phyloP scores from a whole-genome alignment of 2,888 invertebrate species.

The Lymantria monacha region DNA sequence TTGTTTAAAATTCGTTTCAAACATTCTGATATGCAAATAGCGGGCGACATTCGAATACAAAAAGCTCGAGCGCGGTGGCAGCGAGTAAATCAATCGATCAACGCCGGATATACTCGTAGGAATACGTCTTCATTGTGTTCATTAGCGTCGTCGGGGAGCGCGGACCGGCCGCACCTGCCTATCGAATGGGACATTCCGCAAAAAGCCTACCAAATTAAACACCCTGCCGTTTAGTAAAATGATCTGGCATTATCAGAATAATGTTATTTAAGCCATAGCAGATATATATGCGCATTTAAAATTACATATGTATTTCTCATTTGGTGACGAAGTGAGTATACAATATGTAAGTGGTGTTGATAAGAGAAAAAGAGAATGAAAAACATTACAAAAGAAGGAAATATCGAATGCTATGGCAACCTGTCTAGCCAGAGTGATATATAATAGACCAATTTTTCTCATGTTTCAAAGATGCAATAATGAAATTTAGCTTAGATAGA shows the following conservation, averaged over 20 bases:
- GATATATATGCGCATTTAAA: too few species aligned
- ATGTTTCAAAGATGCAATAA: too few species aligned
- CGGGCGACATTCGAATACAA: slow-evolving; percentile 79
- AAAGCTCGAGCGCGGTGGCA: slow-evolving; percentile 80
- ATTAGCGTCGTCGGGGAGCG: slow-evolving; percentile 68
- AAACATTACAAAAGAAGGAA: too few species aligned
- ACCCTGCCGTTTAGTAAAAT: slow-evolving; percentile 40
- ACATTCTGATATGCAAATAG: slow-evolving; percentile 75
- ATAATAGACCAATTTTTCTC: too few species aligned
- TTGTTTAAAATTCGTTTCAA: slow-evolving; percentile 75
- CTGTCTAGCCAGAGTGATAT: too few species aligned
- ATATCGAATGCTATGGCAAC: too few species aligned
- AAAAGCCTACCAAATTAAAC: slow-evolving; percentile 56
- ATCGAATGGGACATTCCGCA: slow-evolving; percentile 64
- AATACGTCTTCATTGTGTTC: slow-evolving; percentile 82
- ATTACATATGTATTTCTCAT: too few species aligned
- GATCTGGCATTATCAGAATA: slow-evolving; percentile 23
- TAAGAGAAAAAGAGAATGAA: too few species aligned
- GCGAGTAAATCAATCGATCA: slow-evolving; percentile 83
- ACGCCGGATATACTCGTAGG: slow-evolving; percentile 78
- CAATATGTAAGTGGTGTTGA: too few species aligned
- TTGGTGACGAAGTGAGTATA: too few species aligned
- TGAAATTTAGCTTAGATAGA: too few species aligned
- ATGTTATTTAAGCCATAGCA: not conserved
- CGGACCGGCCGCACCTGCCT: slow-evolving; percentile 70